Conservation (phyloP, 2,888 invertebrate genomes). For the Metellina segmentata region DNA sequence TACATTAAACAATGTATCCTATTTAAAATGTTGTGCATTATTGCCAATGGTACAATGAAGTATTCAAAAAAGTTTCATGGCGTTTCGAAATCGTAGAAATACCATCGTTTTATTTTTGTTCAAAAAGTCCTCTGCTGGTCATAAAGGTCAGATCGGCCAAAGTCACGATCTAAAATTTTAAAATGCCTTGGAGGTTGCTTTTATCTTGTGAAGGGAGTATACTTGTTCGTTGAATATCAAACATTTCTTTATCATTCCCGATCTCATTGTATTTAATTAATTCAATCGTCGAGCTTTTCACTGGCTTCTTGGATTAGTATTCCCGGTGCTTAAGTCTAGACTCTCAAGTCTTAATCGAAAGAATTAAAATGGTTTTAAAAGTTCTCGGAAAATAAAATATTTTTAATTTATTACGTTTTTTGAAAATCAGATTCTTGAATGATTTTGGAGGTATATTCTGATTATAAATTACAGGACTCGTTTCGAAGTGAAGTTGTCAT, state of each 20-base stretch:
- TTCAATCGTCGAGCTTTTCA: background rate
- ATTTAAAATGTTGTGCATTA: conserved; percentile 2
- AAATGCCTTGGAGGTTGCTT: too few relatives aligned
- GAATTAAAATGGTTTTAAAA: too few relatives aligned
- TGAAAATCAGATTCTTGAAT: too few relatives aligned
- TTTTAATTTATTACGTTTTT: too few relatives aligned
- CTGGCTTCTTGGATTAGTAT: background rate
- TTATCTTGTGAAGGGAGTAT: too few relatives aligned
- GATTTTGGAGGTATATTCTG: too few relatives aligned
- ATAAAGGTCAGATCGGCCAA: conserved; percentile 64
- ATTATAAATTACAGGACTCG: too few relatives aligned
- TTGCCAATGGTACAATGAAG: background rate
- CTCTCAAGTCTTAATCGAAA: too few relatives aligned
- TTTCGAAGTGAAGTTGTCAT: too few relatives aligned
- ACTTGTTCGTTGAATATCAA: too few relatives aligned
- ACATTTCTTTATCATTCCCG: background rate
- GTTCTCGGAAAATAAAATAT: too few relatives aligned
- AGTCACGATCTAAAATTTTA: conserved; percentile 2
- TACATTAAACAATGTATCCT: background rate
- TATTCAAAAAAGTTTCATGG: background rate
- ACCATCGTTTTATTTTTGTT: background rate
- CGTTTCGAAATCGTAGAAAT: background rate
- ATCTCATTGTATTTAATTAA: background rate
- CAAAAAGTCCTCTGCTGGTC: conserved; percentile 59
- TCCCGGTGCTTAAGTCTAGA: too few relatives aligned